Percentiles rank a stretch among this genome's conserved stretches.
Conservation (phyloP, 2,797 vertebrate species). For the Hozukius guyotensis region DNA sequence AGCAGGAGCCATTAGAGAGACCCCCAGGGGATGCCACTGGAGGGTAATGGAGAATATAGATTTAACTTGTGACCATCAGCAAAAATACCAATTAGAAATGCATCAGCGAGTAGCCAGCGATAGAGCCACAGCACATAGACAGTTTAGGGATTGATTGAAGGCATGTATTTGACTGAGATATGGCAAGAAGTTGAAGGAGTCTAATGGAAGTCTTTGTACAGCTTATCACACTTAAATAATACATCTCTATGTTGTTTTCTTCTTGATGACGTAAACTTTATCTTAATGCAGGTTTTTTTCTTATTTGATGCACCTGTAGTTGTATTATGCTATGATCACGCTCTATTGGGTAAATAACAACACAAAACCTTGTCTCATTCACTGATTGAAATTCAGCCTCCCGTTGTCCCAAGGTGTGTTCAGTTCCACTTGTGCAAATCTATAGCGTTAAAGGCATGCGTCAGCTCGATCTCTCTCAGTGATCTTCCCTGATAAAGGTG, state of each 20-base stretch:
- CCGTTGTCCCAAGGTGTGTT: neutral
- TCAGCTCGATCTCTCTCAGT: neutral
- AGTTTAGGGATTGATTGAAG: slow-evolving; percentile 60
- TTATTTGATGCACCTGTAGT: neutral
- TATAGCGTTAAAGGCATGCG: neutral
- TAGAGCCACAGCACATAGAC: slow-evolving; percentile 52
- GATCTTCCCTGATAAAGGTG: slow-evolving; percentile 24
- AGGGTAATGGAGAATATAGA: slow-evolving; percentile 81
- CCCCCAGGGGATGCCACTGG: slow-evolving; percentile 60
- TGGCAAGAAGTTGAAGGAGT: slow-evolving; percentile 26
- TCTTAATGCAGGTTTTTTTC: neutral
- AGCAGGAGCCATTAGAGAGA: slow-evolving; percentile 73
- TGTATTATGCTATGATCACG: neutral
- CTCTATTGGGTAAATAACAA: neutral
- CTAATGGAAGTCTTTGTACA: slow-evolving; percentile 41
- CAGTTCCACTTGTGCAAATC: neutral
- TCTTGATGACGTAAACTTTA: neutral
- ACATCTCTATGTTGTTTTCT: slow-evolving; percentile 16
- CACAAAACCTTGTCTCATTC: neutral
- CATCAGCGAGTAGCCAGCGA: slow-evolving; percentile 69
- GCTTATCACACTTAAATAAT: slow-evolving; percentile 11
- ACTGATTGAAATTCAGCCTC: neutral
- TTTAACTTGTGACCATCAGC: slow-evolving; percentile 81
- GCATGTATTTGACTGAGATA: slow-evolving; percentile 48
- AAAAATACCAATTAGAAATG: slow-evolving; percentile 81